Percentiles rank a stretch among this genome's conserved stretches.
Evolutionary conservation across 2,113 vertebrate species (phyloP).

Genomic region (Hemiscyllium ocellatum): DNA sequence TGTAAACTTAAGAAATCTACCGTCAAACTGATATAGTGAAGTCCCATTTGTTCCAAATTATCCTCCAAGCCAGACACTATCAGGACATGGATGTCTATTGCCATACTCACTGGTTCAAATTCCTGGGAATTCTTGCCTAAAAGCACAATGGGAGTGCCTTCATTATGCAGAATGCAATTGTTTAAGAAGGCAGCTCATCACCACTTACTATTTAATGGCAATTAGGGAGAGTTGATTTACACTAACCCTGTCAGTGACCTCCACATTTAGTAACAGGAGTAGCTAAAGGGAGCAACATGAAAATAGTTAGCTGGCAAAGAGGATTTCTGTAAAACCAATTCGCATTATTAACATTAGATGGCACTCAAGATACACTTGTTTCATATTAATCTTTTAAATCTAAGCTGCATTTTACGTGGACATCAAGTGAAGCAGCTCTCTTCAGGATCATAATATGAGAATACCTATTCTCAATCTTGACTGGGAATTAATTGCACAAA

Average conservation of each 20-base stretch:
- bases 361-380: conserved; percentile 18
- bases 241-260: not conserved
- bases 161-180: not conserved
- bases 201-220: not conserved
- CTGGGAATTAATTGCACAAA: not conserved
- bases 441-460: not conserved
- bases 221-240: not conserved
- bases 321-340: not conserved
- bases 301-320: not conserved
- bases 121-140: not conserved
- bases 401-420: not conserved
- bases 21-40: not conserved
- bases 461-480: not conserved
- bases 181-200: not conserved
- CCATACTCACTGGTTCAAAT: not conserved
- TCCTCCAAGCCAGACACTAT: not conserved
- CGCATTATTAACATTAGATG: conserved; percentile 25
- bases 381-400: not conserved
- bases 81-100: not conserved
- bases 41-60: not conserved
- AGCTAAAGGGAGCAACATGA: no score
- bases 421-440: not conserved
- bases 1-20: not conserved
- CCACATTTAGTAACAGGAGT: no score
- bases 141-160: not conserved